Evolutionary conservation across 2,113 vertebrate genomes (phyloP).

Genomic region (pig (Sus scrofa)): DNA sequence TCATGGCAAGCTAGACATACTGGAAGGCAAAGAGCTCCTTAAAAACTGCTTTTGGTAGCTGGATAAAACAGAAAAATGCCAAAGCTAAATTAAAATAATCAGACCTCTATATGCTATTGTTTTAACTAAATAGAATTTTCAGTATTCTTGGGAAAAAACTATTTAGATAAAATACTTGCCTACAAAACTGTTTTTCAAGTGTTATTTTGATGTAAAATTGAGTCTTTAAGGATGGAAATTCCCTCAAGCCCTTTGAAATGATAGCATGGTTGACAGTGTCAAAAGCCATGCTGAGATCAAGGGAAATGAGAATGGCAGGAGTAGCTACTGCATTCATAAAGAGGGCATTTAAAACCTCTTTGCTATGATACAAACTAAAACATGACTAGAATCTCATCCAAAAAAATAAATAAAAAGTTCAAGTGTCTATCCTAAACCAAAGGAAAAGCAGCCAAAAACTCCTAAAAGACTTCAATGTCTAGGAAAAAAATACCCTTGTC

Average conservation of each 20-base stretch:
- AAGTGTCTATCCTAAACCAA: not conserved
- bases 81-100: slow-evolving; percentile 60
- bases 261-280: slow-evolving; percentile 64
- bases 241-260: slow-evolving; percentile 71
- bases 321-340: slow-evolving; percentile 65
- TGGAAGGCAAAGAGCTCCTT: not conserved
- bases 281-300: slow-evolving; percentile 77
- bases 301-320: slow-evolving; percentile 62
- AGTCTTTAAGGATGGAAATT: slow-evolving; percentile 72
- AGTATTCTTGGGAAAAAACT: slow-evolving; percentile 52
- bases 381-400: slow-evolving; percentile 73
- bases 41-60: not conserved
- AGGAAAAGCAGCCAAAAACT: not conserved
- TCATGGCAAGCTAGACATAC: not conserved
- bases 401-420: not conserved
- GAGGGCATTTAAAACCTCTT: slow-evolving; percentile 76
- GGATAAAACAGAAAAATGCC: not conserved
- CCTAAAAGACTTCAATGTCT: slow-evolving; percentile 12
- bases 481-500: slow-evolving; percentile 44
- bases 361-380: slow-evolving; percentile 69
- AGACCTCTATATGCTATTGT: slow-evolving; percentile 27
- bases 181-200: slow-evolving; percentile 57
- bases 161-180: slow-evolving; percentile 75
- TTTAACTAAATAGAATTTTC: slow-evolving; percentile 56
- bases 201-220: slow-evolving; percentile 77